phyloP scores from a whole-genome alignment of 2,888 invertebrate genomes.

The Cheilosia variabilis region DNA sequence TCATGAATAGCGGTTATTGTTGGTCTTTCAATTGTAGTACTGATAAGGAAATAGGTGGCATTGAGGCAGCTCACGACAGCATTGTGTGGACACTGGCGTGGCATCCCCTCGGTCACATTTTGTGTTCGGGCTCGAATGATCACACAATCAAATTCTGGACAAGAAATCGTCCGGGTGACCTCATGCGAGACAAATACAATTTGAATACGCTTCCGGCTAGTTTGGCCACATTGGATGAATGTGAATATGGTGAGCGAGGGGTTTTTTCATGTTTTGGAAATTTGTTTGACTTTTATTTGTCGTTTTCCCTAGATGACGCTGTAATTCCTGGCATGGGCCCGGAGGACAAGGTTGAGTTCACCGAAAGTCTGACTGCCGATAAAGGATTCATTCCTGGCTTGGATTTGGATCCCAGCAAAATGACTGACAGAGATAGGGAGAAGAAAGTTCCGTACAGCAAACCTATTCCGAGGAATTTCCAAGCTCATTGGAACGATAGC shows the following conservation, averaged over 20 bases:
- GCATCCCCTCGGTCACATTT: conserved; percentile 99
- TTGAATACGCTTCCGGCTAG: conserved; percentile 95
- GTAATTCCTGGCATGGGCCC: conserved; percentile 99
- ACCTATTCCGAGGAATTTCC: conserved; percentile 97
- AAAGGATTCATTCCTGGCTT: conserved; percentile 91
- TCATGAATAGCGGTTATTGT: not conserved
- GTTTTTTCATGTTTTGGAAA: not conserved
- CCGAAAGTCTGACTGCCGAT: conserved; percentile 86
- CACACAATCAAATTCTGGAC: conserved; percentile 99
- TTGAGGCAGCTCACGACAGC: conserved; percentile 99
- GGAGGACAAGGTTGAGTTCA: conserved; percentile 94
- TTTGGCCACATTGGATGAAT: conserved; percentile 88
- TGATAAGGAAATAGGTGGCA: conserved; percentile 98
- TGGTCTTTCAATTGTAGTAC: conserved; percentile 85
- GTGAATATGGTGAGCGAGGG: conserved; percentile 86
- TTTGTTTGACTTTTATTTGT: not conserved
- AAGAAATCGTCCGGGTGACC: conserved; percentile 98
- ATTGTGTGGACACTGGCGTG: conserved; percentile 99
- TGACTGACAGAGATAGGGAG: conserved; percentile 88
- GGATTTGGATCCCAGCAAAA: conserved; percentile 89
- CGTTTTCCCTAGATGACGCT: conserved; percentile 86
- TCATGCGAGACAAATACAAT: conserved; percentile 99
- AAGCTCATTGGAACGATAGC: conserved; percentile 97
- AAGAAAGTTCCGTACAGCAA: conserved; percentile 97
- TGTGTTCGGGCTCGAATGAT: conserved; percentile 99